Base-by-base conservation (phyloP, 1,140 invertebrate genomes). In the Tetragonula clypearis region DNA sequence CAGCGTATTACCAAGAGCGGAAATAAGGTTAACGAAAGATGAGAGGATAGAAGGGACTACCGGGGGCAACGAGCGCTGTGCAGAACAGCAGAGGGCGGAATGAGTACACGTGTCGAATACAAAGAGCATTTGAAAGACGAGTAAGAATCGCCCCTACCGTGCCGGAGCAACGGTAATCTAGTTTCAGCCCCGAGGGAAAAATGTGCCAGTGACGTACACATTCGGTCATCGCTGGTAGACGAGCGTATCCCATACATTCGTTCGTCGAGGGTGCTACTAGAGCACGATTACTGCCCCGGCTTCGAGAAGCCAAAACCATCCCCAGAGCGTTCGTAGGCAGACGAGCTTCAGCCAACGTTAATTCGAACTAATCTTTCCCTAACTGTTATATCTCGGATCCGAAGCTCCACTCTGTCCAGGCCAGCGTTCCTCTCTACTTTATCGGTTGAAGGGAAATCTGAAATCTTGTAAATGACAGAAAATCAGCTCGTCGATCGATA, bases 101-200 rank as follows among this genome's bases (percentile, higher is more conserved):
- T 68, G 35, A 26, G 66, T 73, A 62, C 88, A 88, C 88, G 87
- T 89, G 88, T 85, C 88, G 80, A 65, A 62, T 83, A 89, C 88
- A 88, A 89, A 89, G 88, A 88, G 84, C 80, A 83, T 86, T 83
- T 79, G 68, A 88, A 91, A 82, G 87, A 87, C 87, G 84, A 80
- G 73, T 91, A 93, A 93, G 92, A 93, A 92, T 92, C 91, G 86
- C 84, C 90, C 87, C 83, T 77, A 85, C 88, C 86, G 84, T 79
- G 85, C 83, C 89, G n/a, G n/a, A 81, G 82, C 83, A 92, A 86
- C 91, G 90, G 89, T 94, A 94, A 94, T 94, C 93, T 91, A 91
- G 86, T 91, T 87, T 93, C 55, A 88, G 56, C 92, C 92, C 81
- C 87, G 86, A 85, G 92, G 90, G 86, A 88, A 82, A 87, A 90